These are phyloP conservation scores for Polydrusus pterygomalis DNA, from an alignment of 2,888 invertebrate species.

Conservation along the genomic window DNA sequence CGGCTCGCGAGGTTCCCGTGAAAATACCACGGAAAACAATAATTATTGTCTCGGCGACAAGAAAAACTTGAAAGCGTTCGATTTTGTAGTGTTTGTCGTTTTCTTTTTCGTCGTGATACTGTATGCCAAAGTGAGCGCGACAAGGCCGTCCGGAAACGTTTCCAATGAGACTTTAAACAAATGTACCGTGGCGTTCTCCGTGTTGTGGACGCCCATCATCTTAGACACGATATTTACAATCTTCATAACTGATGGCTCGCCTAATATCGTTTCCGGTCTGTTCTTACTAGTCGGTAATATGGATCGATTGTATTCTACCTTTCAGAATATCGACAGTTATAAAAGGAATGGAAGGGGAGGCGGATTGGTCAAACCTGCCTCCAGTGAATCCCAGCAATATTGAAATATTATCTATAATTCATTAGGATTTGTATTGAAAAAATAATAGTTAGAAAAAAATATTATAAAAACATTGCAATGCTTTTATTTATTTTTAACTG, in stretches of 20 bases:
- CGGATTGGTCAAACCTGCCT: slow-evolving; percentile 26
- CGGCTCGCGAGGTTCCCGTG: not conserved
- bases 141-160: slow-evolving; percentile 5
- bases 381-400: not conserved
- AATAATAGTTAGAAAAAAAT: too few relatives aligned
- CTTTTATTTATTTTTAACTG: too few relatives aligned
- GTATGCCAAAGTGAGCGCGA: slow-evolving; percentile 35
- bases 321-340: slow-evolving; percentile 27
- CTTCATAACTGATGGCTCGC: slow-evolving; percentile 23
- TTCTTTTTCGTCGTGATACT: slow-evolving; percentile 34
- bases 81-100: slow-evolving; percentile 31
- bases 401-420: too few relatives aligned
- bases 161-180: slow-evolving; percentile 30
- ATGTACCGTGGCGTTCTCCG: slow-evolving; percentile 33
- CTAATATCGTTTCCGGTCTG: slow-evolving; percentile 37
- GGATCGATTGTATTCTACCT: slow-evolving; percentile 35
- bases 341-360: slow-evolving; percentile 30
- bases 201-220: slow-evolving; percentile 37
- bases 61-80: slow-evolving; percentile 33
- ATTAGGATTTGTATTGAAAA: too few relatives aligned
- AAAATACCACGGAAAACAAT: not conserved
- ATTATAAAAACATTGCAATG: too few relatives aligned
- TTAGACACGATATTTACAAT: slow-evolving; percentile 30
- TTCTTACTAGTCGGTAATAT: slow-evolving; percentile 42
- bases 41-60: slow-evolving; percentile 34